Evolutionary conservation across 1,140 invertebrate genomes (phyloP).

Genomic region (Drosophila kikkawai): DNA sequence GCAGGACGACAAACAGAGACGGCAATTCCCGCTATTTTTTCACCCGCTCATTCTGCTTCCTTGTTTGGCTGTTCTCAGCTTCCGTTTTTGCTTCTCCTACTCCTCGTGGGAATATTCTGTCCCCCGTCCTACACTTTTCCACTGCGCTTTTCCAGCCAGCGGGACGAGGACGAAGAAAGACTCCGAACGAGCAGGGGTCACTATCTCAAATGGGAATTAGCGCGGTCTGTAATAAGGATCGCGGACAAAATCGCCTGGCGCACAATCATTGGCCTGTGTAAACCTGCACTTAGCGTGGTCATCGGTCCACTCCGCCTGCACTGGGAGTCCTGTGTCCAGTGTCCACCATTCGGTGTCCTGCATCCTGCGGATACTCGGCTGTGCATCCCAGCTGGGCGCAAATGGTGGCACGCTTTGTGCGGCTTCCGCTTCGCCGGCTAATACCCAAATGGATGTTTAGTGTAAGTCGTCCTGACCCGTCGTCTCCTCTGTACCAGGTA

Average conservation of each 20-base stretch:
- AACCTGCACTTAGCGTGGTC: conserved; percentile 82
- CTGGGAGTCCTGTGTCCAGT: conserved; percentile 14
- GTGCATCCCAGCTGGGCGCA: conserved; percentile 67
- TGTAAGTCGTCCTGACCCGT: conserved; percentile 62
- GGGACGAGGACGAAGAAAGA: not conserved
- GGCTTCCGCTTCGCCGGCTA: conserved; percentile 74
- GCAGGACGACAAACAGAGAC: conserved; percentile 36
- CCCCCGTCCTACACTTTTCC: conserved; percentile 17
- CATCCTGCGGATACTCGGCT: conserved; percentile 31
- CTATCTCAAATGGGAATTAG: conserved; percentile 80
- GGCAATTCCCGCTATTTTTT: conserved; percentile 56
- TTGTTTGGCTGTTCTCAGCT: conserved; percentile 75
- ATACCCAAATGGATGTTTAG: conserved; percentile 83
- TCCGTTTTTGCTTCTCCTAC: conserved; percentile 53
- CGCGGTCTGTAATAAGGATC: conserved; percentile 82
- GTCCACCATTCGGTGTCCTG: conserved; percentile 15
- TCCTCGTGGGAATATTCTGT: conserved; percentile 17
- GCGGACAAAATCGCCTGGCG: conserved; percentile 63
- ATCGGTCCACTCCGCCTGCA: conserved; percentile 50
- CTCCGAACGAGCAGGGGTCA: conserved; percentile 53
- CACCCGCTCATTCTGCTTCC: conserved; percentile 68
- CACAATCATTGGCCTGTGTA: conserved; percentile 83
- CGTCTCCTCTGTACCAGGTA: conserved; percentile 3
- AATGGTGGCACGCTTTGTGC: conserved; percentile 78
- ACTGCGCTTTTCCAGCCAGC: conserved; percentile 61